Percentiles rank a stretch among this genome's conserved stretches.
Evolutionary conservation across 2,888 invertebrate species (phyloP).

Genomic region (Platynereis dumerilii): DNA sequence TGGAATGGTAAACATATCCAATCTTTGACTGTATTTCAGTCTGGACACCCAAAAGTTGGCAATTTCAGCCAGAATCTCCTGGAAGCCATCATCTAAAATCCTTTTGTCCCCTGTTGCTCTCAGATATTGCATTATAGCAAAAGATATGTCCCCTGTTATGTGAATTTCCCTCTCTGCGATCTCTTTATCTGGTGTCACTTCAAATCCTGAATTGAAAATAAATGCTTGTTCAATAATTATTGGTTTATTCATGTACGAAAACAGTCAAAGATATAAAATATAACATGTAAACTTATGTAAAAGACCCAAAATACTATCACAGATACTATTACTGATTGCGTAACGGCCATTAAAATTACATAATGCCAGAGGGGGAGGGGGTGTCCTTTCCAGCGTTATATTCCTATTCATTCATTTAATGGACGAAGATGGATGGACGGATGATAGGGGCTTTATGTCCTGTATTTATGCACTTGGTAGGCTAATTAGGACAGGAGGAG

Average conservation of each 20-base stretch:
- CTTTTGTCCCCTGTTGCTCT: slow-evolving; percentile 35
- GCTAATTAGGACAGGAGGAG: no score
- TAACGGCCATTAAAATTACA: no score
- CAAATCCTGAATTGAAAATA: slow-evolving; percentile 27
- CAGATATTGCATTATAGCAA: slow-evolving; percentile 43
- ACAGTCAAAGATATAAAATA: no score
- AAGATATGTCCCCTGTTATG: slow-evolving; percentile 43
- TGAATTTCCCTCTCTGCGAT: slow-evolving; percentile 35
- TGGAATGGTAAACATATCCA: slow-evolving; percentile 10
- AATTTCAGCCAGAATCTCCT: slow-evolving; percentile 33
- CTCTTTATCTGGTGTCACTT: slow-evolving; percentile 27
- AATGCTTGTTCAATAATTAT: background rate
- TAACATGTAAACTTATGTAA: no score
- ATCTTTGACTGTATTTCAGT: slow-evolving; percentile 30
- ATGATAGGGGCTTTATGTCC: no score
- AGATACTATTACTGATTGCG: no score
- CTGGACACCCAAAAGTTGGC: slow-evolving; percentile 43
- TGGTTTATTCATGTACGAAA: background rate
- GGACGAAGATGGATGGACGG: no score
- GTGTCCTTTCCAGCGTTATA: no score
- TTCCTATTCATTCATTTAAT: no score
- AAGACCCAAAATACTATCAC: no score
- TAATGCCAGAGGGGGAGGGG: no score
- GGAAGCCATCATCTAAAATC: slow-evolving; percentile 20
- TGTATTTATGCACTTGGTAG: no score